These are phyloP conservation scores for Oncorhynchus kisutch DNA, from an alignment of 2,113 vertebrate species.

Conservation along the genomic window DNA sequence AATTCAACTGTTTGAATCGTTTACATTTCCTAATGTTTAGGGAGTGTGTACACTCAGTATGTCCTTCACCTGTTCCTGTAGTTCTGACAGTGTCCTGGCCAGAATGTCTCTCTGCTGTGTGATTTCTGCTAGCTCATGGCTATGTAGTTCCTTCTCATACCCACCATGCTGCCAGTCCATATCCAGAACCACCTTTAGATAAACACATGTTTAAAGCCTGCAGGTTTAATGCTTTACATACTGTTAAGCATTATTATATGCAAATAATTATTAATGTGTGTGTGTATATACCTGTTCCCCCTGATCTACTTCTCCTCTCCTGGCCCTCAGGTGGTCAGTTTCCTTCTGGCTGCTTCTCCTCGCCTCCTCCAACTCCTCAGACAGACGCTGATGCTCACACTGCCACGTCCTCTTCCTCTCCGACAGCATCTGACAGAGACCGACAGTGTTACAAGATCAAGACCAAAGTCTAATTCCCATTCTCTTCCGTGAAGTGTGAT, in stretches of 20 bases:
- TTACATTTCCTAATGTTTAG: no score
- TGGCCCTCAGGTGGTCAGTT: slow-evolving; percentile 72
- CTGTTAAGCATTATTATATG: no score
- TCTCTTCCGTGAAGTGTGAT: no score
- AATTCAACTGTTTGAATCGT: no score
- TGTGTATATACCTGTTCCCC: slow-evolving; percentile 71
- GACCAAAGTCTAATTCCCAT: no score
- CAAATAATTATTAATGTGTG: no score
- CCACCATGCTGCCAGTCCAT: slow-evolving; percentile 71
- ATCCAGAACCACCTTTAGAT: slow-evolving; percentile 74
- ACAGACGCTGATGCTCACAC: slow-evolving; percentile 75
- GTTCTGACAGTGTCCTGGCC: slow-evolving; percentile 64
- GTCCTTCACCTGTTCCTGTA: slow-evolving; percentile 74
- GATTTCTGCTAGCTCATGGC: slow-evolving; percentile 65
- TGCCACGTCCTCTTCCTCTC: slow-evolving; percentile 82
- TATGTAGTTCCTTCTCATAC: slow-evolving; percentile 70
- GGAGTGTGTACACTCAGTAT: neutral
- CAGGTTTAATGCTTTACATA: no score
- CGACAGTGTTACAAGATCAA: neutral
- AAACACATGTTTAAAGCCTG: neutral
- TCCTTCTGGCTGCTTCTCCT: slow-evolving; percentile 74
- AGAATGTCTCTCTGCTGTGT: slow-evolving; percentile 69
- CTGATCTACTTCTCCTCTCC: slow-evolving; percentile 70
- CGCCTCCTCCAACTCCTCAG: slow-evolving; percentile 76
- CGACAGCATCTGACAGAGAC: slow-evolving; percentile 68